Evolutionary conservation across 2,113 vertebrate species (phyloP), one percentile per base, ranked within the genome.

Genomic region (Nerophis lumbriciformis): DNA sequence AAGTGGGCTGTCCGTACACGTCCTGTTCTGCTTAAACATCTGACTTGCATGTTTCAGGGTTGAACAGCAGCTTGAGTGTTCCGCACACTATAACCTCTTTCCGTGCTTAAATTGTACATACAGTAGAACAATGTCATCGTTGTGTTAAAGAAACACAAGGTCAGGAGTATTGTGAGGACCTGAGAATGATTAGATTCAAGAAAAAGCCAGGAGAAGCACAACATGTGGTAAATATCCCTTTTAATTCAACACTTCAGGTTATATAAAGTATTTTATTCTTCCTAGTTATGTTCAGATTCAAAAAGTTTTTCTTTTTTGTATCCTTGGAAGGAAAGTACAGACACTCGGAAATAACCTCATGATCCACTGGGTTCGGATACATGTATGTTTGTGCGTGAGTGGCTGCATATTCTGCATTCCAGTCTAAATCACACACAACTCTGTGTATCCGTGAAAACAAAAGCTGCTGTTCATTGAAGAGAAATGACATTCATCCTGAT

Each of bases 401-500:
- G 68, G 8, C 68, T 15, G 38, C 19, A 58, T 6, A 1, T 48
- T 37, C 39, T 48, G 38, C 78, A 83, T 84, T 75, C 73, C 79
- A 63, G 53, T 56, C 54, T 48, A 42, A 73, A 72, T 83, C 79
- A 83, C 80, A 80, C 75, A 72, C 68, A 65, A 12, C n/a, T 66
- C 53, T 5, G 44, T 53, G 66, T 73, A 69, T 58, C 44, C 6
- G 45, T 76, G 42, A 50, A 59, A 73, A 80, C 79, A 83, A 81
- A 75, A 78, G 72, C 74, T 44, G 48, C 74, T 70, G 69, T 87
- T 83, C 60, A 81, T 37, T 12, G 12, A 49, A 45, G 14, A 76
- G 49, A 71, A 74, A 16, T 69, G 52, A 51, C 21, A 66, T 65
- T 74, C 52, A 69, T 39, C 62, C 12, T 63, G 51, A 19, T n/a